phyloP scores from a whole-genome alignment of 2,888 invertebrate genomes.

The Stegana nigrithorax region DNA sequence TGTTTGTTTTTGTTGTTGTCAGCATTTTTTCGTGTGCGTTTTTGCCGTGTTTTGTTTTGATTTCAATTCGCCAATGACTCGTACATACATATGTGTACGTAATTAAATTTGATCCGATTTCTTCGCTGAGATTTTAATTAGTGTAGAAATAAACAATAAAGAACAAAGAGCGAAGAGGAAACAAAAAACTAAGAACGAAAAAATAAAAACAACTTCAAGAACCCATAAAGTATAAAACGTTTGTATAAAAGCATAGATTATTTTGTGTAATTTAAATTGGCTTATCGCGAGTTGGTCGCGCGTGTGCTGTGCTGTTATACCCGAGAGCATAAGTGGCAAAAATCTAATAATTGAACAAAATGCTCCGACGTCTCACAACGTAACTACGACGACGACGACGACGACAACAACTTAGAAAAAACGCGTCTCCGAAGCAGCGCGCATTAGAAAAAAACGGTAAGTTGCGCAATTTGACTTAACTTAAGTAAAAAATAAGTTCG shows the following conservation, averaged over 20 bases:
- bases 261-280: not conserved
- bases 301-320: no score
- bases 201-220: not conserved
- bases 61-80: slow-evolving; percentile 42
- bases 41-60: slow-evolving; percentile 57
- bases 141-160: not conserved
- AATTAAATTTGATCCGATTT: not conserved
- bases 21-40: slow-evolving; percentile 31
- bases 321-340: not conserved
- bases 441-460: no score
- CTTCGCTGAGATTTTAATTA: not conserved
- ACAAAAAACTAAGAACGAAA: not conserved
- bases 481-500: no score
- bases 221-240: not conserved
- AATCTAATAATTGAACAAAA: not conserved
- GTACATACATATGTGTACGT: no score
- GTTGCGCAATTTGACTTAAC: no score
- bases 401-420: no score
- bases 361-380: no score
- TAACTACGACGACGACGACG: not conserved
- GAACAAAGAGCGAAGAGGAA: not conserved
- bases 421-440: no score
- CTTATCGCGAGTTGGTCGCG: not conserved
- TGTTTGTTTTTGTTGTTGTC: not conserved
- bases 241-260: no score